Conservation (phyloP, 2,888 invertebrate species). For the Mesorhabditis sp. region DNA sequence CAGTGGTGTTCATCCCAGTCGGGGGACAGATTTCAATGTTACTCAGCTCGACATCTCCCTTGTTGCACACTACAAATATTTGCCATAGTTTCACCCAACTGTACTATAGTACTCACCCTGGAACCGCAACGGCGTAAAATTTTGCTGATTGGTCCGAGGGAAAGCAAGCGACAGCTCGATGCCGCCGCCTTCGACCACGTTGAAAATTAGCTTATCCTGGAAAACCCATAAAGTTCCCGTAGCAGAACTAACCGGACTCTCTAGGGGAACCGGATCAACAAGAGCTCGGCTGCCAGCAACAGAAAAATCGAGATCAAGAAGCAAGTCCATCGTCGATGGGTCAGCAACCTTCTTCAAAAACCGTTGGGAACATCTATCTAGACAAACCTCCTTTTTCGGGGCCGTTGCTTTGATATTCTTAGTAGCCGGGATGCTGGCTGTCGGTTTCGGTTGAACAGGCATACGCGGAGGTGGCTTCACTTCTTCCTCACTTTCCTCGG, state of each 20-base stretch:
- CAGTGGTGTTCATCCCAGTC: slow-evolving; percentile 22
- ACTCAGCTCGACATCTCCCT: slow-evolving; percentile 15
- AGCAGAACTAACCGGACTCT: neutral
- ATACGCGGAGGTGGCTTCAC: neutral
- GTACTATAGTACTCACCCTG: neutral
- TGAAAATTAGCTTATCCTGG: slow-evolving; percentile 16
- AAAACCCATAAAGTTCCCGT: slow-evolving; percentile 1
- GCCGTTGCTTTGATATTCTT: neutral
- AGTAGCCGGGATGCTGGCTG: slow-evolving; percentile 1
- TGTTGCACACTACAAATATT: slow-evolving; percentile 17
- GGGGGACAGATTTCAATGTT: slow-evolving; percentile 19
- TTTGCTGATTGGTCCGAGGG: slow-evolving; percentile 25
- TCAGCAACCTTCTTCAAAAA: neutral
- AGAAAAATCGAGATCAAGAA: slow-evolving; percentile 41
- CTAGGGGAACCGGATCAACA: slow-evolving; percentile 15
- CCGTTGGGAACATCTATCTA: too few species aligned
- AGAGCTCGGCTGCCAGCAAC: slow-evolving; percentile 31
- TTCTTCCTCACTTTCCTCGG: slow-evolving; percentile 1
- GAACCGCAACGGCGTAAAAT: slow-evolving; percentile 28
- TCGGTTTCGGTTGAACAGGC: neutral
- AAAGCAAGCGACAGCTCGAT: slow-evolving; percentile 17
- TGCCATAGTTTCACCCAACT: neutral
- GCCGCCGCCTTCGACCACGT: slow-evolving; percentile 32
- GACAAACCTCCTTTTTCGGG: neutral
- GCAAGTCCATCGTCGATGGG: slow-evolving; percentile 24